Base-by-base conservation (phyloP, 1,140 invertebrate species). In the Drosophila pachea region DNA sequence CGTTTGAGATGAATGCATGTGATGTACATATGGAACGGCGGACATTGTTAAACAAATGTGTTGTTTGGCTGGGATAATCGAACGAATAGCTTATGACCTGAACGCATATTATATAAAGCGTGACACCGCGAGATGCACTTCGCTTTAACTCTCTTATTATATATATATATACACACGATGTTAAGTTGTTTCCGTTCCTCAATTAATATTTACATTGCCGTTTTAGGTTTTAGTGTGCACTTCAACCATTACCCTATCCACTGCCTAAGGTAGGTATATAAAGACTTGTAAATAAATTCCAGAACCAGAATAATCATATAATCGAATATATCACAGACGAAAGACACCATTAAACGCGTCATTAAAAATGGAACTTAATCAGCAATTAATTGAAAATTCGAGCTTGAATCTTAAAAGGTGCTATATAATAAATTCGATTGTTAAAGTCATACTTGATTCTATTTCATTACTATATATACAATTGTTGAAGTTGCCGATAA, bases 11-110 rank as follows among this genome's bases (percentile, higher is more conserved):
- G 36, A 43, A 32, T 59, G 56, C 45, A 16, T 59, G 56, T 59
- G 56, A 59, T 53, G 38, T 53, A 43, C 56, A 61, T 52, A 66
- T 53, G 54, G 48, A 68, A 22, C 22, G 22, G 36, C 68, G 54
- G 48, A 70, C 63, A 45, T 48, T 66, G 62, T 70, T 70, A 70
- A 49, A 70, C 40, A 66, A 42, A 33, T 66, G 45, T 42, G 14
- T 35, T 58, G 9, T 45, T 22, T 22, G 22, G 22, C 22, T 22
- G 22, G 22, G 22, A 22, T 45, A 42, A 38, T 59, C 7, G 31
- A 33, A 55, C 29, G 22, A 66, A 43, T 66, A 48, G 59, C 55
- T 43, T 36, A 14, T 60, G 45, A 63, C 43, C 54, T 33, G 40
- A 5, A 29, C 55, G 48, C 48, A 48, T 58, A 43, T 66, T 59